These are phyloP conservation scores for Pristionchus maxplancki DNA, from an alignment of 2,888 invertebrate species.

Conservation along the genomic window DNA sequence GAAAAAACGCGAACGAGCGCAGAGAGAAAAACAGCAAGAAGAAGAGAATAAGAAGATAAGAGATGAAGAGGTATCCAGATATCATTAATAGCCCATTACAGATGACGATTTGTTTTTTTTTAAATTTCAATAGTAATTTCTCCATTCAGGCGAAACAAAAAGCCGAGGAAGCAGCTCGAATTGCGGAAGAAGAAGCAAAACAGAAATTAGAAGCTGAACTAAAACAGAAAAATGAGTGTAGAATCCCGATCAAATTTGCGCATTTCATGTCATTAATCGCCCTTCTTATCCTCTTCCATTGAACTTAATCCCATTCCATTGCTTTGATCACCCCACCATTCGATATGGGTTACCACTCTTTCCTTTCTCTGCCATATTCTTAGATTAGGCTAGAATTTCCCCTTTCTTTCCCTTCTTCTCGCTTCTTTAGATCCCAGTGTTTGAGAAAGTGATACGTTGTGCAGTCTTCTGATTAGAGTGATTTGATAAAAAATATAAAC, in stretches of 20 bases:
- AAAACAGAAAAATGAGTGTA: conserved; percentile 19
- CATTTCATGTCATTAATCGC: background rate
- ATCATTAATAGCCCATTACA: too few species aligned
- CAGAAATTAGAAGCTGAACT: conserved; percentile 52
- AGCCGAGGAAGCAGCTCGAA: conserved; percentile 39
- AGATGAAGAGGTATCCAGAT: conserved; percentile 53
- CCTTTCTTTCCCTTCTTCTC: background rate
- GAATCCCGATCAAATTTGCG: background rate
- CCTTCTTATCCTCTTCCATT: conserved; percentile 33
- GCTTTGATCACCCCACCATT: background rate
- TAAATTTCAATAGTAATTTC: background rate
- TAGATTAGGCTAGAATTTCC: conserved; percentile 12
- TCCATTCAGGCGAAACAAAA: conserved; percentile 41
- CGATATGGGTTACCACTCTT: background rate
- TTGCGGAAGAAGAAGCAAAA: conserved; percentile 55
- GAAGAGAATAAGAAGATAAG: conserved; percentile 58
- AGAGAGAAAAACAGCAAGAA: conserved; percentile 60
- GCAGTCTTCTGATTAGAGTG: conserved; percentile 18
- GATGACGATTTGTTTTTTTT: background rate
- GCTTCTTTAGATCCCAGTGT: conserved; percentile 37
- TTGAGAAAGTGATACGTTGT: conserved; percentile 31
- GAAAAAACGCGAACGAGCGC: conserved; percentile 61
- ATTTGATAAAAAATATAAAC: background rate
- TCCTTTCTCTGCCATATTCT: conserved; percentile 5
- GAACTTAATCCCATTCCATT: background rate